phyloP scores from a whole-genome alignment of 2,113 vertebrate genomes.

The Myotis yumanensis region DNA sequence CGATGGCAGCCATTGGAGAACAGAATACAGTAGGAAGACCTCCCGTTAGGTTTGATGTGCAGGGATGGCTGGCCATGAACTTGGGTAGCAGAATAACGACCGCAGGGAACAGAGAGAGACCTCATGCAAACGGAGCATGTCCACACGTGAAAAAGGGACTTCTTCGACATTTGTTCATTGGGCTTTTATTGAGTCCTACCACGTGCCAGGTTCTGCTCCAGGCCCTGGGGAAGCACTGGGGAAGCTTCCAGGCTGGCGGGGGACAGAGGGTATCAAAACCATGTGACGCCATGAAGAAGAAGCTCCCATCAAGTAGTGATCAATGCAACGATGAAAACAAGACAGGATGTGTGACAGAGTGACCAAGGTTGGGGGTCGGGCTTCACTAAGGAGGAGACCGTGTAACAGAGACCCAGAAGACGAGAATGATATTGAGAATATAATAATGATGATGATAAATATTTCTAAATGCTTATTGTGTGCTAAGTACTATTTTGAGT shows the following conservation, averaged over 20 bases:
- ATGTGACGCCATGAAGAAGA: accelerated
- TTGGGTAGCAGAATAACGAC: background rate
- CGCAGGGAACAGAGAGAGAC: background rate
- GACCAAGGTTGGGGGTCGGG: accelerated
- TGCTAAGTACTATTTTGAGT: too few species aligned
- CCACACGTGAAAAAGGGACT: background rate
- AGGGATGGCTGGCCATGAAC: background rate
- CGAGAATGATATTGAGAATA: background rate
- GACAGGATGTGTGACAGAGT: background rate
- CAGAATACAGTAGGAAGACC: background rate
- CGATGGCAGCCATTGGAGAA: background rate
- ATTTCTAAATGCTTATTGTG: background rate
- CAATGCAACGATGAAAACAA: too few species aligned
- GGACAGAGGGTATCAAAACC: accelerated
- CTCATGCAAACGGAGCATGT: accelerated
- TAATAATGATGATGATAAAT: accelerated
- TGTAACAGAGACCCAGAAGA: background rate
- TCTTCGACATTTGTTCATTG: background rate
- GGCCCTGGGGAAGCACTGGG: accelerated
- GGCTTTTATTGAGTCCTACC: background rate
- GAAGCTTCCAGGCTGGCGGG: background rate
- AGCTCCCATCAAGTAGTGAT: background rate
- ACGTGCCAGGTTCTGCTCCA: background rate
- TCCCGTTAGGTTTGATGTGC: background rate
- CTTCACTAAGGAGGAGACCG: background rate